These are phyloP conservation scores for Cebidichthys violaceus DNA, from an alignment of 2,113 vertebrate species.

Conservation along the genomic window DNA sequence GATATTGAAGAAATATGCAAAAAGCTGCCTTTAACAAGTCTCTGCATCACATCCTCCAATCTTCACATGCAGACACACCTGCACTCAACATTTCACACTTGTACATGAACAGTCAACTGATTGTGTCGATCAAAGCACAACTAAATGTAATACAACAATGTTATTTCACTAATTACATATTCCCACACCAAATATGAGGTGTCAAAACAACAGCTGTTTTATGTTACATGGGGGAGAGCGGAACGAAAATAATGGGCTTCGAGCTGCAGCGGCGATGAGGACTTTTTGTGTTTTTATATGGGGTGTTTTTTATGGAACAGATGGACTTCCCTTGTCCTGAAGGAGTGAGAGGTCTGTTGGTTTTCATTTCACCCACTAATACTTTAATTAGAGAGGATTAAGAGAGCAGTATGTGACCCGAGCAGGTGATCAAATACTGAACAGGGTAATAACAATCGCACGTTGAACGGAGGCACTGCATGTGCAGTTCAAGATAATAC, in stretches of 20 bases:
- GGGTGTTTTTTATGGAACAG: slow-evolving; percentile 68
- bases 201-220: slow-evolving; percentile 65
- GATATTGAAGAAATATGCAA: slow-evolving; percentile 10
- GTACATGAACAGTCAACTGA: slow-evolving; percentile 15
- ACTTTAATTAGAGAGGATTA: slow-evolving; percentile 69
- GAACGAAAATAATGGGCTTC: slow-evolving; percentile 52
- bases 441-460: slow-evolving; percentile 33
- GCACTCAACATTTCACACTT: slow-evolving; percentile 35
- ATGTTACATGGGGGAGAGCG: slow-evolving; percentile 28
- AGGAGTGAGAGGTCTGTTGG: slow-evolving; percentile 66
- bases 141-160: slow-evolving; percentile 37
- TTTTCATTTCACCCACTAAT: slow-evolving; percentile 62
- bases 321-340: slow-evolving; percentile 59
- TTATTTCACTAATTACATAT: slow-evolving; percentile 44
- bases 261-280: slow-evolving; percentile 19
- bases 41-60: neutral
- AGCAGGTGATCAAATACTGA: slow-evolving; percentile 64
- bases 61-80: slow-evolving; percentile 15
- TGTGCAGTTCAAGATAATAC: slow-evolving; percentile 3
- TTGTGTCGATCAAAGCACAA: slow-evolving; percentile 43
- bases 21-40: neutral
- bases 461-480: slow-evolving; percentile 15
- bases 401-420: slow-evolving; percentile 60
- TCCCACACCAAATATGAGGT: slow-evolving; percentile 19
- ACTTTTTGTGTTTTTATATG: slow-evolving; percentile 50